Conservation (phyloP, 2,888 invertebrate genomes). For the Pseudanteris insignis region DNA sequence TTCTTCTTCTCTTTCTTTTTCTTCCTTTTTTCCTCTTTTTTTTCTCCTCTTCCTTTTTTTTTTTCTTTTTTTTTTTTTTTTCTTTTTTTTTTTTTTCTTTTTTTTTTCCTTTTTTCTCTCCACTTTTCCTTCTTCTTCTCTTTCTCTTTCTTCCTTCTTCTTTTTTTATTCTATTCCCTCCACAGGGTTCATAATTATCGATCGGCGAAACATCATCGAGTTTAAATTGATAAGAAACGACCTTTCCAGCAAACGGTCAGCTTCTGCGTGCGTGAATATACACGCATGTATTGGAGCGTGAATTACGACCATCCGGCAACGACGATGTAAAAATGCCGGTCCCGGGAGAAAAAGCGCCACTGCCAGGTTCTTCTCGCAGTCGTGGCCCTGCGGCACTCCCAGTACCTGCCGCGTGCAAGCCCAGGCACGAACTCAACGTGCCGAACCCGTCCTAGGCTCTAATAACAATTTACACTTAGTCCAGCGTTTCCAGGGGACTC, state of each 20-base stretch:
- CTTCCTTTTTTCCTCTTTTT: no score
- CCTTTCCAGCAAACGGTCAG: slow-evolving; percentile 20
- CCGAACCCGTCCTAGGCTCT: slow-evolving; percentile 31
- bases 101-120: no score
- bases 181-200: slow-evolving; percentile 6
- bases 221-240: slow-evolving; percentile 28
- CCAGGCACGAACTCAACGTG: slow-evolving; percentile 2
- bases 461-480: slow-evolving; percentile 29
- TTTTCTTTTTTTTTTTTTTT: no score
- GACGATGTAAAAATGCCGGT: slow-evolving; percentile 33
- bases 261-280: slow-evolving; percentile 9
- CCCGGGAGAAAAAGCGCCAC: slow-evolving; percentile 31
- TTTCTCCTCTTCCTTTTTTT: no score
- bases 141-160: neutral
- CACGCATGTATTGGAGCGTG: slow-evolving; percentile 37
- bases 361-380: slow-evolving; percentile 38
- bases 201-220: slow-evolving; percentile 19
- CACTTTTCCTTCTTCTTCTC: no score
- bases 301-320: slow-evolving; percentile 38
- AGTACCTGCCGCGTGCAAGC: slow-evolving; percentile 32
- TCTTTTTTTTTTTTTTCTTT: no score
- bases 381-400: slow-evolving; percentile 38
- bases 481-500: slow-evolving; percentile 26
- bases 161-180: no score
- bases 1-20: no score